Percentiles rank a stretch among this genome's conserved stretches.
Conservation (phyloP, 1,140 invertebrate genomes). For the Nasonia vitripennis region DNA sequence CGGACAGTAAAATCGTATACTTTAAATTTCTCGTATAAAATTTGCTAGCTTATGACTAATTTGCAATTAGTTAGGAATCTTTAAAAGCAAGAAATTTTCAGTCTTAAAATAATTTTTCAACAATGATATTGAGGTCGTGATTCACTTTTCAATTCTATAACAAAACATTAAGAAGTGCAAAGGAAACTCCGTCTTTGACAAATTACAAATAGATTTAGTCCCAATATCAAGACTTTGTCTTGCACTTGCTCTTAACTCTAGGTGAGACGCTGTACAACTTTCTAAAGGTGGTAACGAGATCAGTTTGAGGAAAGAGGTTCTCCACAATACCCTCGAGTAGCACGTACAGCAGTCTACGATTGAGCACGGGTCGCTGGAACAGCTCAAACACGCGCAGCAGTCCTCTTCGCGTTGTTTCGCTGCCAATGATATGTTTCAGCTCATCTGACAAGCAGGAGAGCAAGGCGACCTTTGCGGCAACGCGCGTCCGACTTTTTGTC, state of each 20-base stretch:
- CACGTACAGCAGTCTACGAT: conserved; percentile 91
- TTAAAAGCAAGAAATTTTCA: background rate
- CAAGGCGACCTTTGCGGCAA: conserved; percentile 90
- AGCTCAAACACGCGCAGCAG: conserved; percentile 91
- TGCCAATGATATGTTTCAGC: conserved; percentile 92
- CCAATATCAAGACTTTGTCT: conserved; percentile 63
- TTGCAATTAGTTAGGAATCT: background rate
- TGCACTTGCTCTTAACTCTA: conserved; percentile 66
- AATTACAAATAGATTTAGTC: background rate
- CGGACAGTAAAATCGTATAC: background rate
- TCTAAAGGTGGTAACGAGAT: conserved; percentile 79
- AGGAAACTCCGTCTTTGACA: background rate
- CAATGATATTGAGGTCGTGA: background rate
- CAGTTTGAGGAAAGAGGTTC: conserved; percentile 85
- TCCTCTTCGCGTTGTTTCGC: conserved; percentile 91
- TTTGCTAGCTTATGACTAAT: background rate
- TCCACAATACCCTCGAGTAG: conserved; percentile 88
- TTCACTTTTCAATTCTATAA: background rate
- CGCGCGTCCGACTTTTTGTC: conserved; percentile 86
- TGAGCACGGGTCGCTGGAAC: conserved; percentile 90
- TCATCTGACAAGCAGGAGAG: conserved; percentile 88
- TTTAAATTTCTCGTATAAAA: background rate
- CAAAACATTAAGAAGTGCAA: background rate
- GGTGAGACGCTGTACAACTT: conserved; percentile 80
- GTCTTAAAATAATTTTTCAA: background rate